Base-by-base conservation (phyloP, 2,797 vertebrate genomes). In the Scleropages formosus region DNA sequence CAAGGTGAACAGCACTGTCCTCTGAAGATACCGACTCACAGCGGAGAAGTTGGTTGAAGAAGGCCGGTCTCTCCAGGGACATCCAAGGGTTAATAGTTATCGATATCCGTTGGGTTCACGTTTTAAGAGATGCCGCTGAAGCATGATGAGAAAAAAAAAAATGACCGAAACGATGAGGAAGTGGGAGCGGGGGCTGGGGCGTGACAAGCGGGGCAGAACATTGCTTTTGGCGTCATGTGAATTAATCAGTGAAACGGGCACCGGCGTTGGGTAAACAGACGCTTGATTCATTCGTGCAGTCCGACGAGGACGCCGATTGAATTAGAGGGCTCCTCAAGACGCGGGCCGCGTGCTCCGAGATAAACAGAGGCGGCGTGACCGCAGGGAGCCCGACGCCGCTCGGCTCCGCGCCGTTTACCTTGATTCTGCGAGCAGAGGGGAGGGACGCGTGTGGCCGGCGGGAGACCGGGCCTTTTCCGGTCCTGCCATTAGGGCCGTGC, bases 131-230 rank as follows among this genome's bases (percentile, higher is more conserved):
- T 12, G n/a, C 64, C 44, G 22, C 16, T 66, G 4, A 47, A n/a
- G 13, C 16, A 44, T 31, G 31, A 31, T n/a, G 27, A 18, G n/a
- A 47, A 78, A 75, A 79, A 80, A 82, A 83, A 82, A 39, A 82
- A 67, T 78, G 78, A 12, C 53, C 22, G 18, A 31, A 63, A 73
- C 67, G 69, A 71, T 77, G 62, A 27, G 18, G 74, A 66, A 70
- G 73, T 53, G 18, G 67, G 46, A 24, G 63, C 46, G 58, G 24
- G n/a, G 11, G 15, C 49, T 6, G 66, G 77, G 60, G 74, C 60
- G 78, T 85, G 84, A 86, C 78, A 78, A 88, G 80, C 85, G 79
- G 59, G 31, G 82, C 85, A 86, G 88, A 88, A 88, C 85, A 88
- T 84, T 47, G n/a, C 64, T 20, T 82, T 77, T 86, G 88, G 88